Base-by-base conservation (phyloP, 2,888 invertebrate genomes). In the Kryphioiulus occultus region DNA sequence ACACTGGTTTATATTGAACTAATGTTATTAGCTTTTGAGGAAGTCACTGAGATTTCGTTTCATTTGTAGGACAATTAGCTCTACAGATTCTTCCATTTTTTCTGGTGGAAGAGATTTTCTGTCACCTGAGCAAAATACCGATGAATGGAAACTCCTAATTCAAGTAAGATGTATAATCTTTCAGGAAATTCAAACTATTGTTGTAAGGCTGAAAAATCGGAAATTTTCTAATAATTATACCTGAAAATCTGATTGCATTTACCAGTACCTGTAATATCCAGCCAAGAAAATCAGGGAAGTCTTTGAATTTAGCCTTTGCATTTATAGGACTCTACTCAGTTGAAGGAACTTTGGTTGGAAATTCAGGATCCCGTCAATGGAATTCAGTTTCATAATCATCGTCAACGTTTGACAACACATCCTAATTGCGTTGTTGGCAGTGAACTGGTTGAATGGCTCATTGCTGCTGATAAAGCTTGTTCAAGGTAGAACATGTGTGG, bases 371-470 rank as follows among this genome's bases (percentile, higher is more conserved):
- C 93, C 0, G 92, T 92, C 53, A 92, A 93, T 87, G 94, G 95
- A 9, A 92, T 95, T 44, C 92, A 93, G 88, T 92, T 95, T 89
- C 94, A 94, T 90, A 94, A 93, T 22, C 94, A 95, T 90, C 92
- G 96, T 89, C 95, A 95, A 90, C 94, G 96, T 32, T 93, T 96
- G 26, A 94, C 95, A 89, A 95, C 95, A 89, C 96, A 95, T 92
- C 94, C 94, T 88, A 94, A 94, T 86, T 96, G 96, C 89, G 95
- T 96, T 92, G 93, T 95, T 22, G 97, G 96, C 1, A 95, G 94
- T 88, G 96, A 96, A 90, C 92, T 97, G 17, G 94, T 97, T 5
- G 96, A 96, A 91, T 97, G 97, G 97, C 93, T 97, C 26, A 94
- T 96, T 91, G 94, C 94, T 87, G 95, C 96, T 90, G 95, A 96